Base-by-base conservation (phyloP, 2,888 invertebrate species). In the Macrosiphum euphorbiae region DNA sequence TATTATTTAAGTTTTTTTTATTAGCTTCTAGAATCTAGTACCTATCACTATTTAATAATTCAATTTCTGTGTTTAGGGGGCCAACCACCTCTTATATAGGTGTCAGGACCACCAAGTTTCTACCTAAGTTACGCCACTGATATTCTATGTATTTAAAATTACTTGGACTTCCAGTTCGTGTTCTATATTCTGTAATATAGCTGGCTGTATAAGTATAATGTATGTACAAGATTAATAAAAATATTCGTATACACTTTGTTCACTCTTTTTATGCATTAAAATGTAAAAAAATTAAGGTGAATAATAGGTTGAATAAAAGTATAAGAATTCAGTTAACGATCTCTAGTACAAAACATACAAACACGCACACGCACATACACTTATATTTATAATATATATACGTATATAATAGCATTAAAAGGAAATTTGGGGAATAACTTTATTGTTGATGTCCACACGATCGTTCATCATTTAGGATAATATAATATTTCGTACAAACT, bases 391-490 rank as follows among this genome's bases (percentile, higher is more conserved):
- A 20, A 4, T 20, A 67, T 67, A 67, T 7, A 61, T 28, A 26
- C 58, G 28, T 78, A 35, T 24, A 55, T 41, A 55, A 41, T 88
- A 55, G 24, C 55, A 8, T 55, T 13, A 41, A 55, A 58, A 28
- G 28, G n/a, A 67, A 47, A 67, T 67, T n/a, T 67, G 61, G 55
- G 47, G n/a, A 67, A n/a, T 61, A 61, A 61, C n/a, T 61, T 90
- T 20, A 67, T 86, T 47, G 35, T 35, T 35, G 35, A 78, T 24
- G 90, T 90, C 90, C 47, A 47, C 61, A 7, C n/a, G 61, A 47
- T 90, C 90, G 90, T 90, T n/a, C 90, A 67, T 90, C 90, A 90
- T 67, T 90, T 67, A 47, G 89, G 47, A 44, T 47, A 61, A 44
- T 61, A 90, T 47, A 20, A 44, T 61, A 67, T 61, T 90, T 47